Conservation (phyloP, 2,797 vertebrate species). For the Scyliorhinus canicula region DNA sequence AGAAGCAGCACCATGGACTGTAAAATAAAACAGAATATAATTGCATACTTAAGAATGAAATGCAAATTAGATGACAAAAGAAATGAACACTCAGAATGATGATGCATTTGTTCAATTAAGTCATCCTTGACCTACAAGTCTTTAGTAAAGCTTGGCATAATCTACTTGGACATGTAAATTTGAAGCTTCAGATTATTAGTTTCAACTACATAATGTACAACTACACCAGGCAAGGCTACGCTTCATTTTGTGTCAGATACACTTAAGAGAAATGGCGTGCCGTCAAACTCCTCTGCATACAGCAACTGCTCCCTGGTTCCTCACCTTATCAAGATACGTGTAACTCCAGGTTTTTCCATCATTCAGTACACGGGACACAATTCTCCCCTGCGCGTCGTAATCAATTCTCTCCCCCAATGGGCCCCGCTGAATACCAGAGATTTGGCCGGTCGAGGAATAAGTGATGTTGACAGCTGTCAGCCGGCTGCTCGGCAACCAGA, state of each 20-base stretch:
- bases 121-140: slow-evolving; percentile 64
- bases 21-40: slow-evolving; percentile 52
- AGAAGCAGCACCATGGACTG: slow-evolving; percentile 97
- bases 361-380: slow-evolving; percentile 87
- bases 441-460: slow-evolving; percentile 83
- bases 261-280: slow-evolving; percentile 59
- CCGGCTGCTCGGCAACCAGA: slow-evolving; percentile 96
- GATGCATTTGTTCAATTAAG: slow-evolving; percentile 60
- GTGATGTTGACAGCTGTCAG: slow-evolving; percentile 92
- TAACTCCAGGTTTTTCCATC: slow-evolving; percentile 99
- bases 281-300: slow-evolving; percentile 58
- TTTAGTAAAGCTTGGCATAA: slow-evolving; percentile 64
- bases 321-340: slow-evolving; percentile 94
- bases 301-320: slow-evolving; percentile 26
- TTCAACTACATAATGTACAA: slow-evolving; percentile 59
- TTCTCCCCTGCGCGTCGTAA: slow-evolving; percentile 83
- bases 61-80: slow-evolving; percentile 46
- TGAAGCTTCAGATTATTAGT: slow-evolving; percentile 60
- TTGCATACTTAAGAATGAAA: slow-evolving; percentile 46
- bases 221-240: slow-evolving; percentile 53
- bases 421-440: slow-evolving; percentile 88
- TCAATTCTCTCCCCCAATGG: slow-evolving; percentile 83
- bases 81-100: slow-evolving; percentile 55
- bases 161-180: slow-evolving; percentile 65
- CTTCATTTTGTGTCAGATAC: slow-evolving; percentile 57